These are phyloP conservation scores for Carpatolechia fugitivella DNA, from an alignment of 2,888 invertebrate species.

Conservation along the genomic window DNA sequence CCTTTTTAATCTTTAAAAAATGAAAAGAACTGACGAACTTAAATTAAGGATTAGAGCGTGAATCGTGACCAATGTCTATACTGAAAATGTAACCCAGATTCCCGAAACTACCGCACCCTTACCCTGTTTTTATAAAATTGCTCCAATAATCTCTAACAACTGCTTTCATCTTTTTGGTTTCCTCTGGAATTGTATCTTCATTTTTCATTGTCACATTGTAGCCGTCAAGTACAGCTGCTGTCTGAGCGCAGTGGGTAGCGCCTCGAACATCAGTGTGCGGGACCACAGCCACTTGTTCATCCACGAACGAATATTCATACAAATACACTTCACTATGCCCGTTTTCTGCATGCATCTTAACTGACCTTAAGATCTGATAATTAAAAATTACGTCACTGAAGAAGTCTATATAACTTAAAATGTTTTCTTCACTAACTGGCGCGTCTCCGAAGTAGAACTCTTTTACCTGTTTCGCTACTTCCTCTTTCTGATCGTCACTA, in stretches of 20 bases:
- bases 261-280: conserved; percentile 29
- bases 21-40: no score
- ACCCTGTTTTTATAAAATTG: conserved; percentile 46
- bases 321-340: conserved; percentile 38
- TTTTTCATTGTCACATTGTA: neutral
- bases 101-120: conserved; percentile 23
- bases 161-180: conserved; percentile 28
- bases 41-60: no score
- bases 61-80: no score
- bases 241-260: conserved; percentile 38
- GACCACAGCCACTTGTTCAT: conserved; percentile 26
- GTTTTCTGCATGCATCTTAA: conserved; percentile 31
- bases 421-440: conserved; percentile 27
- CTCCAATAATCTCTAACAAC: conserved; percentile 38
- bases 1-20: no score
- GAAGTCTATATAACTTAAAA: conserved; percentile 38
- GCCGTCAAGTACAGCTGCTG: conserved; percentile 31
- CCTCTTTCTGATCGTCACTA: conserved; percentile 32
- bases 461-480: conserved; percentile 36
- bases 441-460: conserved; percentile 40
- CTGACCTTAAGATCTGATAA: conserved; percentile 30
- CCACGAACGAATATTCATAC: conserved; percentile 40
- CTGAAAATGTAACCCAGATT: neutral
- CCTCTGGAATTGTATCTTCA: conserved; percentile 16
- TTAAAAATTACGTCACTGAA: conserved; percentile 39